Percentiles rank a stretch among this genome's conserved stretches.
Evolutionary conservation across 1,140 invertebrate genomes (phyloP).

Genomic region (Copidosoma floridanum): DNA sequence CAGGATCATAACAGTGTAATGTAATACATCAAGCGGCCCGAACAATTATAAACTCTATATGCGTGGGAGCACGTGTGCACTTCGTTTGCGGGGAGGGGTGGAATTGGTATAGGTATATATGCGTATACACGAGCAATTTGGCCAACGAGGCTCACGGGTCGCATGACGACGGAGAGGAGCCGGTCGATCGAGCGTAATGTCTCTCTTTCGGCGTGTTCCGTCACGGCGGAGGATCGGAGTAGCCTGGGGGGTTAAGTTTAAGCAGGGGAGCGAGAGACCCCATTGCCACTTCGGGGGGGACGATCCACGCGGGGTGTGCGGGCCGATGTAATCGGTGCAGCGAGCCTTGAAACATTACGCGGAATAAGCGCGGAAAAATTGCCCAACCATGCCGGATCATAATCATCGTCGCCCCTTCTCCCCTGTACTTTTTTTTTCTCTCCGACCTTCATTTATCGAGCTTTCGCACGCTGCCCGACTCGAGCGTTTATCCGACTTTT

Average conservation of each 20-base stretch:
- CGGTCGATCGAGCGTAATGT: not conserved
- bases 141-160: too few relatives aligned
- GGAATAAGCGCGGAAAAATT: constrained; percentile 1
- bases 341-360: not conserved
- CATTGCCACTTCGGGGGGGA: not conserved
- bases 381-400: not conserved
- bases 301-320: not conserved
- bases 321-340: too few relatives aligned
- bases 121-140: too few relatives aligned
- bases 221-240: not conserved
- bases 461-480: not conserved
- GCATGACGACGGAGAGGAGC: too few relatives aligned
- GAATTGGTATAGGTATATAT: too few relatives aligned
- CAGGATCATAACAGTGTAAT: too few relatives aligned
- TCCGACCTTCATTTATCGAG: not conserved
- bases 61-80: too few relatives aligned
- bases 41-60: too few relatives aligned
- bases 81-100: too few relatives aligned
- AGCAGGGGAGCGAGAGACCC: not conserved
- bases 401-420: not conserved
- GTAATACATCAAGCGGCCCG: too few relatives aligned
- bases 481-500: too few relatives aligned
- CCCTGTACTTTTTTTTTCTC: too few relatives aligned
- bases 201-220: not conserved
- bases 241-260: not conserved